Percentiles rank a stretch among this genome's conserved stretches.
phyloP scores from a whole-genome alignment of 2,797 vertebrate species.

The Dendrocincla fuliginosa region DNA sequence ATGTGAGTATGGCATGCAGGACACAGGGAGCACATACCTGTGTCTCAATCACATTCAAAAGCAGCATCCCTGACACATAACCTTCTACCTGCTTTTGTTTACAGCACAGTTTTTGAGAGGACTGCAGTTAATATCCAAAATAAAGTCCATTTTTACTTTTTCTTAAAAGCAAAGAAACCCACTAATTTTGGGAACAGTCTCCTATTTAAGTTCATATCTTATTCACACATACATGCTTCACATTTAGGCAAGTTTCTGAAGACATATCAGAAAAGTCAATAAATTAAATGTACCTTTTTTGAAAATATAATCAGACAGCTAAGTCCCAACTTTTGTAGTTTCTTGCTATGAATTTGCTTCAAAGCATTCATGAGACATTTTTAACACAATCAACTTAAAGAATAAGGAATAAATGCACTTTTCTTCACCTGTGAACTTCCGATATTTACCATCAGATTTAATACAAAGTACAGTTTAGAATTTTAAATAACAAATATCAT shows the following conservation, averaged over 20 bases:
- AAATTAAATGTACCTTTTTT: neutral
- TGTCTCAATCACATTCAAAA: neutral
- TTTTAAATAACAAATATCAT: neutral
- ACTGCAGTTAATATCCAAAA: neutral
- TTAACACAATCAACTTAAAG: neutral
- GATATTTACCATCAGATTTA: neutral
- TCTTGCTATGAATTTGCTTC: neutral
- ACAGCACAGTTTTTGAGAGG: neutral
- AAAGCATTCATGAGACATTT: neutral
- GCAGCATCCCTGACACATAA: neutral
- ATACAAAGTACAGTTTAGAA: neutral
- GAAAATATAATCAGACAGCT: neutral
- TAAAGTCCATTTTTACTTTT: neutral
- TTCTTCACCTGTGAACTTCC: neutral
- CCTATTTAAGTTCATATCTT: neutral
- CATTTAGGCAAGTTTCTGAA: neutral
- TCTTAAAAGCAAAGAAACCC: accelerated
- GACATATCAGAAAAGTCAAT: neutral
- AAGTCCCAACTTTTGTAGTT: neutral
- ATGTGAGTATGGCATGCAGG: neutral
- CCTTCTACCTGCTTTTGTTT: neutral
- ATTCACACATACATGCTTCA: neutral
- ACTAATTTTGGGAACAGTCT: neutral
- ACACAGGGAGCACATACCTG: neutral
- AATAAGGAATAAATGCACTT: neutral